Percentiles rank a stretch among this genome's conserved stretches.
Conservation (phyloP, 2,797 vertebrate species). For the Synaphobranchus kaupii region DNA sequence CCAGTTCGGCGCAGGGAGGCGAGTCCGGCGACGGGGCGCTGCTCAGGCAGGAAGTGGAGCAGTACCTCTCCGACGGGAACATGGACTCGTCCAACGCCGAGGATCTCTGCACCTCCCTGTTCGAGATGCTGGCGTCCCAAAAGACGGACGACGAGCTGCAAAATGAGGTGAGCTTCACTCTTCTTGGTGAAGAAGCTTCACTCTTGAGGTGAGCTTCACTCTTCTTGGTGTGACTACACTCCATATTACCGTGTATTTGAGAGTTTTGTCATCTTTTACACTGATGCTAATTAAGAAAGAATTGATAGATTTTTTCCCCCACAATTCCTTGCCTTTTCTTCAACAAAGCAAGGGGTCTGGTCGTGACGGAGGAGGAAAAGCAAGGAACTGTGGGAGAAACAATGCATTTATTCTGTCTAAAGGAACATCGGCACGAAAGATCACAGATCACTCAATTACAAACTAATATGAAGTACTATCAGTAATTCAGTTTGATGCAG, state of each 20-base stretch:
- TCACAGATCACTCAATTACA: neutral
- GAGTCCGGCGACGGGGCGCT: slow-evolving; percentile 74
- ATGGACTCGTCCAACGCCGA: slow-evolving; percentile 84
- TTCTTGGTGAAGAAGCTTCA: no score
- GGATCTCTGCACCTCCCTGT: slow-evolving; percentile 91
- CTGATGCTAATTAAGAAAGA: neutral
- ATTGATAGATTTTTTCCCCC: neutral
- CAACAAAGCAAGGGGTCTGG: neutral
- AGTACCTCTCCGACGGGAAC: slow-evolving; percentile 80
- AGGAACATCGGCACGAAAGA: neutral
- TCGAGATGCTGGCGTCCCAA: slow-evolving; percentile 90
- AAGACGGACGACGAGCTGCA: slow-evolving; percentile 93
- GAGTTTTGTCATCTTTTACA: neutral
- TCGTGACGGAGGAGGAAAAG: neutral
- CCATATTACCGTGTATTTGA: neutral
- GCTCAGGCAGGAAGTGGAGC: slow-evolving; percentile 86
- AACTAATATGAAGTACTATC: neutral
- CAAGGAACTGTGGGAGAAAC: neutral
- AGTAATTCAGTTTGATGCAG: neutral
- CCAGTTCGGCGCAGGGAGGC: slow-evolving; percentile 61
- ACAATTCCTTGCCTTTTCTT: neutral
- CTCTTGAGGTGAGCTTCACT: slow-evolving; percentile 49
- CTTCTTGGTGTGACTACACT: neutral
- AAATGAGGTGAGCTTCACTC: slow-evolving; percentile 85
- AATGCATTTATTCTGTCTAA: neutral